phyloP scores from a whole-genome alignment of 2,888 invertebrate genomes.

The Rapana venosa region DNA sequence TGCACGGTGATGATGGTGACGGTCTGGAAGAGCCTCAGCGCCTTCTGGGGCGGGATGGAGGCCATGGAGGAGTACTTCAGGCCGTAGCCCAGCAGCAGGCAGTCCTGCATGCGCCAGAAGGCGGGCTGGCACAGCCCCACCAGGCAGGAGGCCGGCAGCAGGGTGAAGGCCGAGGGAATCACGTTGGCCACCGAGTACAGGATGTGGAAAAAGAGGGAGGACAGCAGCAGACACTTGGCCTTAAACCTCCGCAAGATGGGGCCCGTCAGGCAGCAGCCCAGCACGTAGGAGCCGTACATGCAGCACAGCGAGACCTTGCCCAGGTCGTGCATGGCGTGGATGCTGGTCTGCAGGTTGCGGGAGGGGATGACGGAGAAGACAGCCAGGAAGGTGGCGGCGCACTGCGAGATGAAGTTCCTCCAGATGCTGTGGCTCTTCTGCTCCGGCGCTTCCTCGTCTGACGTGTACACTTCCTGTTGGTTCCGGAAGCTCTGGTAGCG shows the following conservation, averaged over 20 bases:
- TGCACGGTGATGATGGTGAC: constrained; percentile 71
- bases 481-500: constrained; percentile 51
- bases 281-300: constrained; percentile 67
- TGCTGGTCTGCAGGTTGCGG: constrained; percentile 66
- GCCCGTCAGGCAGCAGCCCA: constrained; percentile 65
- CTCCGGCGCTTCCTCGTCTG: constrained; percentile 47
- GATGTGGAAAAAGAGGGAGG: constrained; percentile 68
- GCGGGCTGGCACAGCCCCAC: constrained; percentile 70
- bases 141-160: constrained; percentile 65
- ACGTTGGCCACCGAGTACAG: constrained; percentile 68
- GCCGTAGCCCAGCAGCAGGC: constrained; percentile 67
- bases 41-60: constrained; percentile 62
- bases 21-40: constrained; percentile 69
- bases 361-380: constrained; percentile 55
- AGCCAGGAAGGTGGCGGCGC: constrained; percentile 54
- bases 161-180: constrained; percentile 66
- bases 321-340: constrained; percentile 61
- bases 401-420: constrained; percentile 55
- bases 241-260: constrained; percentile 65
- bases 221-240: constrained; percentile 67
- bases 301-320: constrained; percentile 66
- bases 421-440: constrained; percentile 52
- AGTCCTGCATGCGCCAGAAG: constrained; percentile 69
- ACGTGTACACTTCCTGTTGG: constrained; percentile 40
- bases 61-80: constrained; percentile 68